A percentile compares a stretch with the other conserved stretches of the same genome.
phyloP scores from a whole-genome alignment of 2,888 invertebrate species.

The Agrypnus murinus region DNA sequence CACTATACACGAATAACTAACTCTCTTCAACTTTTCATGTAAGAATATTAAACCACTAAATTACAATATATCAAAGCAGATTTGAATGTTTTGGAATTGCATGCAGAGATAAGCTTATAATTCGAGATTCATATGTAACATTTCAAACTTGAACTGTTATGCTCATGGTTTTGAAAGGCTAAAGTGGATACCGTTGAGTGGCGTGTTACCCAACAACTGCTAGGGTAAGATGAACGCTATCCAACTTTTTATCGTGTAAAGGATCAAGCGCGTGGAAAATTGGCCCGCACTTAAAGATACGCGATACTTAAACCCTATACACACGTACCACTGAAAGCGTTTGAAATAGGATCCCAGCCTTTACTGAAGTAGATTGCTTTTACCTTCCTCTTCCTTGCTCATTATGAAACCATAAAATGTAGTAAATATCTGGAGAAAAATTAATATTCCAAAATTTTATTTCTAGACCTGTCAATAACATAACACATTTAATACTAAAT shows the following conservation, averaged over 20 bases:
- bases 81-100: too few relatives aligned
- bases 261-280: constrained; percentile 66
- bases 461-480: neutral
- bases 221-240: constrained; percentile 51
- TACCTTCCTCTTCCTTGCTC: constrained; percentile 50
- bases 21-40: too few relatives aligned
- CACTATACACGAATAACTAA: too few relatives aligned
- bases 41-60: too few relatives aligned
- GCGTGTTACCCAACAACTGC: constrained; percentile 54
- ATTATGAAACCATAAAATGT: constrained; percentile 43
- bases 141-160: constrained; percentile 11
- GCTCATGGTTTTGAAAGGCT: constrained; percentile 36
- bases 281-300: constrained; percentile 62
- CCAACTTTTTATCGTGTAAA: constrained; percentile 60
- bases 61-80: too few relatives aligned
- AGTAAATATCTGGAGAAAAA: constrained; percentile 23
- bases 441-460: neutral
- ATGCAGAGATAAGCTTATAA: neutral
- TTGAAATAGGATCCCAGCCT: constrained; percentile 52
- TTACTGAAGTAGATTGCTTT: constrained; percentile 56
- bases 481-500: too few relatives aligned
- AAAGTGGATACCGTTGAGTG: constrained; percentile 51
- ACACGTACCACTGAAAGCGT: constrained; percentile 57
- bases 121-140: neutral
- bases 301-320: constrained; percentile 60